Evolutionary conservation across 2,797 vertebrate species (phyloP).

Genomic region (Bufotes viridis): DNA sequence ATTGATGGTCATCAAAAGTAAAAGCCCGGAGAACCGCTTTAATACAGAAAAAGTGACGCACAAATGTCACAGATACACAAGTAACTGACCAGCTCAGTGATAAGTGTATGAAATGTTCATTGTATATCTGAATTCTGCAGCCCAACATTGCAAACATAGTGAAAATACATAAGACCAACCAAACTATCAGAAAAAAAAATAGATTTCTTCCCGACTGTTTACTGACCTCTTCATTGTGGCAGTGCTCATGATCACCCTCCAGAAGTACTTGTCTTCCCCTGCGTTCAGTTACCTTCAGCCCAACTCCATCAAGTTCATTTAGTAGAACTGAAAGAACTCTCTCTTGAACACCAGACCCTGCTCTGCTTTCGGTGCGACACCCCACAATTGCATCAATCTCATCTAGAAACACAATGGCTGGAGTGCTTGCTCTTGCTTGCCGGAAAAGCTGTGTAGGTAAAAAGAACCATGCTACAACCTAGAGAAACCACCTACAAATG

Average conservation of each 20-base stretch:
- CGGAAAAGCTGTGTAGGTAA: slow-evolving; percentile 80
- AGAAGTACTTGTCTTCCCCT: slow-evolving; percentile 76
- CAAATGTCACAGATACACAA: not conserved
- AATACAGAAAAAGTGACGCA: not conserved
- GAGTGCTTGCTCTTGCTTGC: slow-evolving; percentile 89
- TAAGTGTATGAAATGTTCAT: not conserved
- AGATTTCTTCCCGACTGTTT: not conserved
- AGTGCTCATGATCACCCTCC: slow-evolving; percentile 72
- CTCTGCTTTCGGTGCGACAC: slow-evolving; percentile 74
- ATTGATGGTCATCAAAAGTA: too few species aligned
- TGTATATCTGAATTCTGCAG: not conserved
- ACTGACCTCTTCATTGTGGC: slow-evolving; percentile 71
- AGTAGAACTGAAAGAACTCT: slow-evolving; percentile 91
- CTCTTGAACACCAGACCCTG: slow-evolving; percentile 79
- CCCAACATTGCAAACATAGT: not conserved
- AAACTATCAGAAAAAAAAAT: not conserved
- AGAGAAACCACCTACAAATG: not conserved
- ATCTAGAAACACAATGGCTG: slow-evolving; percentile 93
- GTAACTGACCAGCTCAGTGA: not conserved
- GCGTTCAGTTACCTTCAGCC: slow-evolving; percentile 84
- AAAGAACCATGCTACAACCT: not conserved
- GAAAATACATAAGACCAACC: too few species aligned
- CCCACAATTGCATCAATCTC: slow-evolving; percentile 95
- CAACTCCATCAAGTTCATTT: slow-evolving; percentile 95
- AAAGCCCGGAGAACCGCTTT: too few species aligned